Percentiles rank a stretch among this genome's conserved stretches.
Conservation (phyloP, 2,113 vertebrate species). For the Eulemur macaco region DNA sequence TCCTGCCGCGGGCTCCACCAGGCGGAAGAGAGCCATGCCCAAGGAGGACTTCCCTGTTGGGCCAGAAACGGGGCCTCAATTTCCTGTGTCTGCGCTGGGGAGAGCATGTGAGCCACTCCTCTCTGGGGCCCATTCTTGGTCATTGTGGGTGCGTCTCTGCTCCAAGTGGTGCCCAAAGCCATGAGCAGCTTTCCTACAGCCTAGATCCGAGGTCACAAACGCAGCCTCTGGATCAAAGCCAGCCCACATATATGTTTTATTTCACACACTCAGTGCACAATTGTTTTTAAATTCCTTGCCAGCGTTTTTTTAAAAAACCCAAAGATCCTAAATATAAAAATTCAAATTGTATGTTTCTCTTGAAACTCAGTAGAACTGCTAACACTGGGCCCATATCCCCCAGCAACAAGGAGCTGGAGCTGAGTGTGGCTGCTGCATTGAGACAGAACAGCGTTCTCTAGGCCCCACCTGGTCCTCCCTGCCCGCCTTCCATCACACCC, state of each 20-base stretch:
- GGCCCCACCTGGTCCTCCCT: too few relatives aligned
- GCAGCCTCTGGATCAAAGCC: neutral
- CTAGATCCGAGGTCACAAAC: too few relatives aligned
- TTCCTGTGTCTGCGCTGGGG: neutral
- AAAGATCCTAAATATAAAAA: neutral
- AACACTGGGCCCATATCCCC: neutral
- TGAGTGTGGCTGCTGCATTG: accelerated
- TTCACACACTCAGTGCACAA: neutral
- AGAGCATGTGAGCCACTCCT: neutral
- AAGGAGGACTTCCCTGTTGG: conserved; percentile 86
- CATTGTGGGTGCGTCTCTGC: neutral
- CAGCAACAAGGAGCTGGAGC: neutral
- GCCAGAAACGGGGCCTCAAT: neutral
- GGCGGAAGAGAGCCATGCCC: conserved; percentile 85
- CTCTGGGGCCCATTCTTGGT: neutral
- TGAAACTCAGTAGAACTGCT: neutral
- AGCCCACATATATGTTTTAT: neutral
- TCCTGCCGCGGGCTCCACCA: conserved; percentile 83
- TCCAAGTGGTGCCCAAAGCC: neutral
- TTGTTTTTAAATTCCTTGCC: neutral
- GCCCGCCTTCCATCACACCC: neutral
- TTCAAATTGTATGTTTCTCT: neutral
- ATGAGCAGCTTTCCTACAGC: neutral
- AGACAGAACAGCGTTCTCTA: neutral
- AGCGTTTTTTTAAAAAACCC: neutral